Evolutionary conservation across 2,113 vertebrate species (phyloP).

Genomic region (Laterallus jamaicensis): DNA sequence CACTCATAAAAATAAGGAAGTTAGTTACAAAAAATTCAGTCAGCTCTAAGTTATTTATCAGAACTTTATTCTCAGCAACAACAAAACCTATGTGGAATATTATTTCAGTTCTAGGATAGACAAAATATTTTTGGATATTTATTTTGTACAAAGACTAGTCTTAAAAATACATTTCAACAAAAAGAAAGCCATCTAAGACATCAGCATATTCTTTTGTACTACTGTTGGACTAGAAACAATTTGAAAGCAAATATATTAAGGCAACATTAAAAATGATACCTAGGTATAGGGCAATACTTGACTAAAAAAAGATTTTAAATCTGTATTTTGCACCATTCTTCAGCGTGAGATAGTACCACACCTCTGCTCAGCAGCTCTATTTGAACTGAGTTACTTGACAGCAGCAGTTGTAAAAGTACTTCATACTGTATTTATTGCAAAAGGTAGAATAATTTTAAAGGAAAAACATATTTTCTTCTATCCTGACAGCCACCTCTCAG

Average conservation of each 20-base stretch:
- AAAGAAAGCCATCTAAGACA: neutral
- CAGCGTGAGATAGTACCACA: neutral
- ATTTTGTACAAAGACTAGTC: neutral
- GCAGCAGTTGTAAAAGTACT: neutral
- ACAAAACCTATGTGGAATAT: neutral
- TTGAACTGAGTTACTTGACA: neutral
- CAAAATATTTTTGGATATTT: neutral
- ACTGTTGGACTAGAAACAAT: neutral
- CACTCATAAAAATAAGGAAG: neutral
- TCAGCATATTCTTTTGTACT: neutral
- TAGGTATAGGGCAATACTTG: neutral
- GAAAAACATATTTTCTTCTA: neutral
- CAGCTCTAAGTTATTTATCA: neutral
- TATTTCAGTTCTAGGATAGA: neutral
- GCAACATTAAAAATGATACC: neutral
- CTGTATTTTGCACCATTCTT: neutral
- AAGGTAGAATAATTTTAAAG: neutral
- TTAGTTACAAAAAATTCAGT: neutral
- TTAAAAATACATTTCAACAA: neutral
- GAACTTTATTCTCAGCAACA: neutral
- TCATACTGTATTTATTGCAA: neutral
- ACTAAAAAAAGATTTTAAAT: neutral
- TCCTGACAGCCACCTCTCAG: neutral
- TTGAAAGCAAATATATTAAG: neutral
- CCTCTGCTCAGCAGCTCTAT: neutral